Evolutionary conservation across 2,888 invertebrate genomes (phyloP), one percentile per base, ranked within the genome.

Genomic region (Chorisops tibialis): DNA sequence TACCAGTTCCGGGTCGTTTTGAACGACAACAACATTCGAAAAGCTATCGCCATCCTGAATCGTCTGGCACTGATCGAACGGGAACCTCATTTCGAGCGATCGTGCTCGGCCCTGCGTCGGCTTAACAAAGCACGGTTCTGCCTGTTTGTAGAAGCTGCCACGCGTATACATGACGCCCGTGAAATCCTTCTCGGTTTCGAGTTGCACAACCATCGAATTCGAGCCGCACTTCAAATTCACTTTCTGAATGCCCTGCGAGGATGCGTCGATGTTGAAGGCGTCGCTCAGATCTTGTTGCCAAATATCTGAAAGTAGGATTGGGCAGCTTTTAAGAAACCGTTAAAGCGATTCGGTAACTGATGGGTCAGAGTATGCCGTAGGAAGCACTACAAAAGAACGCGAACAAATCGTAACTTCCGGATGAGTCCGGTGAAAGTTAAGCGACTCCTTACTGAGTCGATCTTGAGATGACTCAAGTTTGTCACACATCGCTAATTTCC

Each of bases 1-100:
- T 63, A 85, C 82, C 14, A 85, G 72, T 68, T 85, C 84, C 50
- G 85, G 84, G 73, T 87, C 86, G 68, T 86, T 84, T 72, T 87
- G 86, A 51, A 87, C 78, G 3, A 87, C 82, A 21, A 87, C 79
- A 47, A 84, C 81, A 68, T 85, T 86, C 1, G 81, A 81, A 70
- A 82, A 85, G 4, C 82, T 77, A 41, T 83, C 81, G 12, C 81
- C 81, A 61, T 82, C 79, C 66, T 81, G 79, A 64, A 79, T 72
- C 0, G 84, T 84, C 67, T 82, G 79, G 65, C 85, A 85, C 67
- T 82, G 77, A 67, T 83, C 78, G 61, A 85, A 75, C 35, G 81
- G 79, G 68, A 85, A 81, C 67, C 79, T 79, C 75, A 85, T 79
- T 62, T 79, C 79, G 66, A 84, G 79, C 3, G 78, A 75, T 48